Evolutionary conservation across 2,113 vertebrate species (phyloP), one percentile per base, ranked within the genome.

Genomic region (Anhinga anhinga): DNA sequence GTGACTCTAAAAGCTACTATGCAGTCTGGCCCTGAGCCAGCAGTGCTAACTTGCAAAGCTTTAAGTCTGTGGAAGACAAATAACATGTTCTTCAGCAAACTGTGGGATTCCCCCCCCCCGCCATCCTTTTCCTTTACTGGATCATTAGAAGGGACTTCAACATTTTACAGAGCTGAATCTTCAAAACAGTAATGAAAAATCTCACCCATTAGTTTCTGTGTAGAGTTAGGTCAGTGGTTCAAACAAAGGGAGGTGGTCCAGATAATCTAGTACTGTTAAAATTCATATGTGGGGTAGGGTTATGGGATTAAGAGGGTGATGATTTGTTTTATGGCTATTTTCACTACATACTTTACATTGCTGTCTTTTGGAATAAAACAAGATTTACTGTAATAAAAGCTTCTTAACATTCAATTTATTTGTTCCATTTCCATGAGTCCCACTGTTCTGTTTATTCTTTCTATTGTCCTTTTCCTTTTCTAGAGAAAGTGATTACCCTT

Each of bases 391-490:
- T 77, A 80, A 94, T 63, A 86, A 96, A 97, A 70, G n/a, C 89
- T 61, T 69, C 52, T 77, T 45, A 77, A 36, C 27, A 52, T 84
- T 86, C 44, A 76, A 65, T 55, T 82, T 61, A 27, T 95, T 81
- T 96, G 17, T 91, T 72, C 25, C 23, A 73, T 82, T 67, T 63
- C 38, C 34, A 55, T 6, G 18, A 67, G 30, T 59, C 74, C 78
- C 26, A 80, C 63, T 84, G 80, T 94, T 97, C 65, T 92, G 77
- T 88, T 97, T 97, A 77, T 90, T 90, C 32, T 91, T 95, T 71
- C 78, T 77, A 44, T 94, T 95, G 36, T 85, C 53, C 62, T 87
- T 93, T 76, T 70, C 25, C 20, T 91, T 91, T 96, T 86, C 92
- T 69, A 49, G 84, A 91, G 69, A 79, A 38, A 93, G 65, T 55